phyloP scores from a whole-genome alignment of 2,113 vertebrate species.

The Brachirus orientalis region DNA sequence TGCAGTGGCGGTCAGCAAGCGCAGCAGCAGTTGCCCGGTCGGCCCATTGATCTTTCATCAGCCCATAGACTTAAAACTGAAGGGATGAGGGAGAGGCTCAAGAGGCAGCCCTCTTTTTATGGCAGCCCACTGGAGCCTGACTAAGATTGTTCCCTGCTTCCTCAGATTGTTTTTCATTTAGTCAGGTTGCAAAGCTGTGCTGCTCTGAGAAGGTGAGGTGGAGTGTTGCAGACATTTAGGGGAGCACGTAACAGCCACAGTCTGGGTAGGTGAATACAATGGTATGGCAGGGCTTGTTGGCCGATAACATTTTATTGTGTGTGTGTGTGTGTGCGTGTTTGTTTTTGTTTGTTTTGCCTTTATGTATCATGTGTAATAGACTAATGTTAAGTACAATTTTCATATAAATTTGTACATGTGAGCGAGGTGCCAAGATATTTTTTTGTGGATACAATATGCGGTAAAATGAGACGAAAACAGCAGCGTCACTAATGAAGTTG shows the following conservation, averaged over 20 bases:
- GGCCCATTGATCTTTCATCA: slow-evolving; percentile 81
- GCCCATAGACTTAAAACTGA: slow-evolving; percentile 69
- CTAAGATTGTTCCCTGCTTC: slow-evolving; percentile 82
- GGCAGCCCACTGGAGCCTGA: slow-evolving; percentile 79
- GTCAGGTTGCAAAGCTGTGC: slow-evolving; percentile 59
- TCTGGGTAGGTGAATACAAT: slow-evolving; percentile 59
- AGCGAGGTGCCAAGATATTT: not conserved
- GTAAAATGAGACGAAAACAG: slow-evolving; percentile 32
- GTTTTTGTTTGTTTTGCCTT: not conserved
- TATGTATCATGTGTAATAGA: slow-evolving; percentile 9
- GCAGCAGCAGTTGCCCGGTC: slow-evolving; percentile 62
- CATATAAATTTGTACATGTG: slow-evolving; percentile 6
- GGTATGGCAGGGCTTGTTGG: slow-evolving; percentile 25
- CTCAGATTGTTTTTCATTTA: slow-evolving; percentile 81
- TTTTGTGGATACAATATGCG: not conserved
- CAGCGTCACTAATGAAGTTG: slow-evolving; percentile 30
- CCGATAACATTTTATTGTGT: slow-evolving; percentile 38
- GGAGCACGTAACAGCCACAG: slow-evolving; percentile 59
- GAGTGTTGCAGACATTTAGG: slow-evolving; percentile 72
- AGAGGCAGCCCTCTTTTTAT: slow-evolving; percentile 71
- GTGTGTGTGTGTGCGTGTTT: slow-evolving; percentile 6
- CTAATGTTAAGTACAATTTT: slow-evolving; percentile 12
- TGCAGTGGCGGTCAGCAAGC: slow-evolving; percentile 69
- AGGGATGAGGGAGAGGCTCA: slow-evolving; percentile 66
- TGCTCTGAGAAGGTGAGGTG: slow-evolving; percentile 67